These are phyloP conservation scores for Temnothorax ravouxi DNA, from an alignment of 2,888 invertebrate species.

Conservation along the genomic window DNA sequence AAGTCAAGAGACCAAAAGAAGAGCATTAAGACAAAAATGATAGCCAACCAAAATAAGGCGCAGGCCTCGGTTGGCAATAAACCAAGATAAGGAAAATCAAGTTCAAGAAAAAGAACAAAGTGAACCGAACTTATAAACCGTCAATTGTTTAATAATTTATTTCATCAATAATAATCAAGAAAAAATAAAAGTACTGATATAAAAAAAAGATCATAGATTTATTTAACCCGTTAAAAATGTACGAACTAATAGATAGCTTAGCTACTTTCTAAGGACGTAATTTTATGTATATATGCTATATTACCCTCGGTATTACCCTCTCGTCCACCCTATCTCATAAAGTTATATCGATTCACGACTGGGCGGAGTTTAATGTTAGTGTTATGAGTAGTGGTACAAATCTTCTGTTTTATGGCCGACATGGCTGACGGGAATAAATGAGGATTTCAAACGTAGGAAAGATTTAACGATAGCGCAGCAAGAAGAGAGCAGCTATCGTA, in stretches of 20 bases:
- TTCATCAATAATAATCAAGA: not conserved
- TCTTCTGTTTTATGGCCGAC: slow-evolving; percentile 56
- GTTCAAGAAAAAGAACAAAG: too few relatives aligned
- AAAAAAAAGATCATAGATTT: not conserved
- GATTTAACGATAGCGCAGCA: slow-evolving; percentile 42
- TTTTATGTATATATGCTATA: slow-evolving; percentile 32
- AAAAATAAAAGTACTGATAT: not conserved
- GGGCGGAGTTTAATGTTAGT: slow-evolving; percentile 46
- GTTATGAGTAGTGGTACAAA: slow-evolving; percentile 53
- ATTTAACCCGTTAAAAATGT: slow-evolving; percentile 4
- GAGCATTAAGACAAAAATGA: too few relatives aligned
- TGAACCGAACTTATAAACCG: slow-evolving; percentile 5
- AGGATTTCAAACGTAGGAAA: slow-evolving; percentile 50
- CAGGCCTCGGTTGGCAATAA: too few relatives aligned
- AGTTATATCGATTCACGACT: slow-evolving; percentile 53
- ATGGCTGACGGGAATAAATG: slow-evolving; percentile 52
- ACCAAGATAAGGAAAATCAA: too few relatives aligned
- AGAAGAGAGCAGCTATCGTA: not conserved
- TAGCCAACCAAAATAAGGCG: too few relatives aligned
- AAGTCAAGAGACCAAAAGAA: too few relatives aligned
- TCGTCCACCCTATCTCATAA: slow-evolving; percentile 54
- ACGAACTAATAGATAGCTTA: slow-evolving; percentile 6
- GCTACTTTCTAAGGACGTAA: slow-evolving; percentile 21
- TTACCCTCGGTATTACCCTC: slow-evolving; percentile 4
- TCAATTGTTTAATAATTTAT: slow-evolving; percentile 10